phyloP scores from a whole-genome alignment of 1,140 invertebrate genomes.

The Apis cerana region DNA sequence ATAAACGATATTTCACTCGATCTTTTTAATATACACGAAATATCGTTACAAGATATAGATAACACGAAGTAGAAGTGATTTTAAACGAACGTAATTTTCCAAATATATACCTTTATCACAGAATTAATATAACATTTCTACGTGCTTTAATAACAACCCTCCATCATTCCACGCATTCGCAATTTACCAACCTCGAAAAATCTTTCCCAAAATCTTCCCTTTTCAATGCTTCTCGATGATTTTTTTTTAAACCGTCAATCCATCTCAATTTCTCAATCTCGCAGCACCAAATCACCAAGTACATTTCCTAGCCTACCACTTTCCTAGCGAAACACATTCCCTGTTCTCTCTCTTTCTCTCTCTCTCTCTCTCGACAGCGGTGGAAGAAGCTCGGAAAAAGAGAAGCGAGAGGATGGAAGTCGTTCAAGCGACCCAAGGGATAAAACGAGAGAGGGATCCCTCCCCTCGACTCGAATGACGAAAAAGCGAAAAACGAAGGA shows the following conservation, averaged over 20 bases:
- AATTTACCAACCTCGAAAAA: neutral
- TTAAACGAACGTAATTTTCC: too few relatives aligned
- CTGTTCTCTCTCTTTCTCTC: neutral
- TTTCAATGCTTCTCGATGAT: neutral
- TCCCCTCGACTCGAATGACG: neutral
- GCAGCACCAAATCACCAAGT: neutral
- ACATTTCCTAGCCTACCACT: neutral
- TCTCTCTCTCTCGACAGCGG: neutral
- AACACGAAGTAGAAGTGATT: too few relatives aligned
- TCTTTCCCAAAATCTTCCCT: neutral
- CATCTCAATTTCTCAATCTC: constrained; percentile 18
- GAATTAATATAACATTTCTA: too few relatives aligned
- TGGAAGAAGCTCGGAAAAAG: neutral
- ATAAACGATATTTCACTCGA: too few relatives aligned
- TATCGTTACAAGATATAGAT: too few relatives aligned
- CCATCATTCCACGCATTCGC: neutral
- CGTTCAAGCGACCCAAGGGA: neutral
- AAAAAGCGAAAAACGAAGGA: neutral
- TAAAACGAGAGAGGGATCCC: neutral
- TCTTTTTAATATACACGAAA: too few relatives aligned
- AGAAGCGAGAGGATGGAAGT: constrained; percentile 3
- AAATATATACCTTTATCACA: too few relatives aligned
- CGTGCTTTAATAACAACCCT: too few relatives aligned
- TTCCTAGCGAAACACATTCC: constrained; percentile 23
- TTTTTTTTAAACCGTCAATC: neutral